Conservation (phyloP, 1,140 invertebrate genomes). For the Papilio polytes region DNA sequence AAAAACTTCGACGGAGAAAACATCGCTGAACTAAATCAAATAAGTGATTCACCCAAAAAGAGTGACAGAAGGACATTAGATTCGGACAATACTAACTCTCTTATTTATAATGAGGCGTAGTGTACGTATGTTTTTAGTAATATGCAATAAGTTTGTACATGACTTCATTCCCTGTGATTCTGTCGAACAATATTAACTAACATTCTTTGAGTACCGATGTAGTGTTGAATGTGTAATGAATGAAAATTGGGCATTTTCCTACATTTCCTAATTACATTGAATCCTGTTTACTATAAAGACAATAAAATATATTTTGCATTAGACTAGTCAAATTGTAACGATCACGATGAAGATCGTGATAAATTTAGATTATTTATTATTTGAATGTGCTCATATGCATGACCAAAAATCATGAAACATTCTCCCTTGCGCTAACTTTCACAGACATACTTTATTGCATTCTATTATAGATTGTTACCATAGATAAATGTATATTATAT, state of each 20-base stretch:
- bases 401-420: constrained; percentile 49
- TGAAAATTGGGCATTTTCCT: constrained; percentile 29
- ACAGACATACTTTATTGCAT: constrained; percentile 48
- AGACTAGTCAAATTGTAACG: constrained; percentile 80
- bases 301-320: constrained; percentile 63
- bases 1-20: constrained; percentile 63
- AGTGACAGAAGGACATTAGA: constrained; percentile 76
- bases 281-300: constrained; percentile 46
- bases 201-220: constrained; percentile 49
- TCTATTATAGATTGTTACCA: constrained; percentile 76
- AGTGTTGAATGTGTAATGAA: constrained; percentile 30
- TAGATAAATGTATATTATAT: constrained; percentile 65
- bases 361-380: constrained; percentile 77
- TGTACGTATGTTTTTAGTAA: constrained; percentile 49
- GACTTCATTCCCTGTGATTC: constrained; percentile 71
- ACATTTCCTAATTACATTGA: constrained; percentile 4
- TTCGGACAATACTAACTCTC: constrained; percentile 61
- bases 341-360: constrained; percentile 61
- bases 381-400: constrained; percentile 51
- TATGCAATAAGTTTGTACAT: constrained; percentile 66
- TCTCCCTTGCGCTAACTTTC: constrained; percentile 44
- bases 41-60: constrained; percentile 77
- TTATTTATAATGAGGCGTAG: constrained; percentile 72
- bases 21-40: constrained; percentile 70
- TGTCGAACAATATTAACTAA: constrained; percentile 53